Percentiles rank a stretch among this genome's conserved stretches.
phyloP scores from a whole-genome alignment of 1,140 invertebrate species.

The Leptinotarsa undecemlineata region DNA sequence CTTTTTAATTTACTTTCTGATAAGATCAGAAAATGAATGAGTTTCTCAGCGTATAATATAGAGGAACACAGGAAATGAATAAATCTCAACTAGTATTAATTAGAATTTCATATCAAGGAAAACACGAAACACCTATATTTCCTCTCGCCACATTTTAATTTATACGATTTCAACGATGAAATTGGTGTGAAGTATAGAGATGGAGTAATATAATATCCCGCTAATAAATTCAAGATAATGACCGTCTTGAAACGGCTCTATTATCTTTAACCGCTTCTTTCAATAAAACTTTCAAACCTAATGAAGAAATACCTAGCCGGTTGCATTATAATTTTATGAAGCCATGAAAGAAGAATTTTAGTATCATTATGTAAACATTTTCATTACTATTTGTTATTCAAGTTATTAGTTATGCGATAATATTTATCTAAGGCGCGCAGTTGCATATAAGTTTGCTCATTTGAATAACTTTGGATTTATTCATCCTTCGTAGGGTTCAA shows the following conservation, averaged over 20 bases:
- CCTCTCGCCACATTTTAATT: neutral
- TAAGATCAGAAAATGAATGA: too few relatives aligned
- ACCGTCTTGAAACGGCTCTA: constrained; percentile 1
- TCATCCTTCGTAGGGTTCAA: too few relatives aligned
- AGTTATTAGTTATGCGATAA: constrained; percentile 3
- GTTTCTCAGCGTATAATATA: too few relatives aligned
- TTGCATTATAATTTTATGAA: neutral
- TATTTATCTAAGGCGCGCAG: neutral
- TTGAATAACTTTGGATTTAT: neutral
- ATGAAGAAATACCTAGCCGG: neutral
- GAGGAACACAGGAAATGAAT: too few relatives aligned
- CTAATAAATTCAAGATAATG: neutral
- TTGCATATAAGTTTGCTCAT: neutral
- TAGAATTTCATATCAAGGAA: too few relatives aligned
- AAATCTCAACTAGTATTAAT: too few relatives aligned
- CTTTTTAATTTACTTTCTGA: too few relatives aligned
- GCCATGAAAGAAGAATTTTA: neutral
- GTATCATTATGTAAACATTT: neutral
- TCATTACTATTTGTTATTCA: neutral
- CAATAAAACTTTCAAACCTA: neutral
- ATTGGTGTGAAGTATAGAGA: neutral
- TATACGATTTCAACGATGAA: neutral
- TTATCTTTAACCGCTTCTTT: constrained; percentile 3
- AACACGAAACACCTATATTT: neutral
- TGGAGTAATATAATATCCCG: too few relatives aligned